These are phyloP conservation scores for Regulus satrapa DNA, from an alignment of 2,113 vertebrate genomes.

Conservation along the genomic window DNA sequence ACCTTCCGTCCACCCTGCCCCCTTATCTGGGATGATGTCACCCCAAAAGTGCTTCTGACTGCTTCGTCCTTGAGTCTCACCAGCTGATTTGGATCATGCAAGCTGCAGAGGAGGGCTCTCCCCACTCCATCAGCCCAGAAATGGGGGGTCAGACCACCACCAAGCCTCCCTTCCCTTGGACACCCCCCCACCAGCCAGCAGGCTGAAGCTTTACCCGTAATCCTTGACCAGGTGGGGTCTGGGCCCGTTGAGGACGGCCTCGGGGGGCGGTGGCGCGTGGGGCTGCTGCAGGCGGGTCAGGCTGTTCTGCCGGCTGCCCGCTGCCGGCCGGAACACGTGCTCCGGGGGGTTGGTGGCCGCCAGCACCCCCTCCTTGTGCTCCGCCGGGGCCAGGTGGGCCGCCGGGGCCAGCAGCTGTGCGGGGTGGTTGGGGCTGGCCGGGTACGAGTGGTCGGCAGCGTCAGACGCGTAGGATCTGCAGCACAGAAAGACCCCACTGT, in stretches of 20 bases:
- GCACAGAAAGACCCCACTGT: background rate
- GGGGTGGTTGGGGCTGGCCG: slow-evolving; percentile 85
- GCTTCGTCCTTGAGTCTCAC: background rate
- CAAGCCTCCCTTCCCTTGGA: background rate
- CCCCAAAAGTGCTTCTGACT: background rate
- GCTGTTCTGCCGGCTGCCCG: slow-evolving; percentile 80
- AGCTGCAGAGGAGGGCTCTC: background rate
- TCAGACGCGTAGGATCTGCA: slow-evolving; percentile 83
- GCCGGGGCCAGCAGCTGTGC: slow-evolving; percentile 69
- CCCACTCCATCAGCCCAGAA: background rate
- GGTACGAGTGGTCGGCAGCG: slow-evolving; percentile 77
- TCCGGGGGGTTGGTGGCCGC: slow-evolving; percentile 78
- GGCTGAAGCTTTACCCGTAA: slow-evolving; percentile 72
- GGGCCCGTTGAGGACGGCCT: slow-evolving; percentile 83
- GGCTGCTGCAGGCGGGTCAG: slow-evolving; percentile 79
- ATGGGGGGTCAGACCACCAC: accelerated
- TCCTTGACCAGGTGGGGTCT: slow-evolving; percentile 83
- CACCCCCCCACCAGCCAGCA: background rate
- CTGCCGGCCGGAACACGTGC: slow-evolving; percentile 70
- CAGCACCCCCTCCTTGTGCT: slow-evolving; percentile 76
- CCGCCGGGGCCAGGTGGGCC: slow-evolving; percentile 65
- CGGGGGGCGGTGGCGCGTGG: slow-evolving; percentile 70
- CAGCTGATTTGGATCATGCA: accelerated
- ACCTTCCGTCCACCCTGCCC: background rate
- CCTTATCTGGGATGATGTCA: background rate